phyloP scores from a whole-genome alignment of 2,797 vertebrate genomes.

The Forpus xanthops region DNA sequence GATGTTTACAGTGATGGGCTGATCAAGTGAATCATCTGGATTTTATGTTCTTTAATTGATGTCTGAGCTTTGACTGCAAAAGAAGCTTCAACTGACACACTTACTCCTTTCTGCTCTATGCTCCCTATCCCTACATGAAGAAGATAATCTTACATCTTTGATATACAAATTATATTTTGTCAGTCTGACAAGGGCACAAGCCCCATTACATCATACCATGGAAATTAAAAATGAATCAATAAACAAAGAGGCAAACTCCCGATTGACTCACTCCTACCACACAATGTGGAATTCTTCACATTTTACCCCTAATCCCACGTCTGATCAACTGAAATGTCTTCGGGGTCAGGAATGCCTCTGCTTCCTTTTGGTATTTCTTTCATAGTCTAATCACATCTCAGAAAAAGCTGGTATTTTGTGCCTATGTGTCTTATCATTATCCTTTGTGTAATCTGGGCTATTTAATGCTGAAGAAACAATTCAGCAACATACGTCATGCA shows the following conservation, averaged over 20 bases:
- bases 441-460: not conserved
- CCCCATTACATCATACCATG: not conserved
- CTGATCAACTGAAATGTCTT: constrained; percentile 41
- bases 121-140: not conserved
- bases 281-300: constrained; percentile 30
- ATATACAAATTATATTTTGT: not conserved
- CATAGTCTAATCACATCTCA: not conserved
- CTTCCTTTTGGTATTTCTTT: not conserved
- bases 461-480: constrained; percentile 19
- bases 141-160: not conserved
- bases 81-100: not conserved
- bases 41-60: constrained; percentile 22
- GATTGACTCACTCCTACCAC: not conserved
- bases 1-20: not conserved
- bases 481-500: not conserved
- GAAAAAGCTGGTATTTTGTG: not conserved
- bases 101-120: not conserved
- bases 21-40: constrained; percentile 19
- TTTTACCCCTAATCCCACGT: constrained; percentile 13
- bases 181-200: not conserved
- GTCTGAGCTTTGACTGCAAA: not conserved
- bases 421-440: not conserved
- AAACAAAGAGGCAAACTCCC: not conserved
- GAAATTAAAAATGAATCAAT: constrained; percentile 41
- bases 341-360: not conserved